These are phyloP conservation scores for Catharus bicknelli DNA, from an alignment of 2,113 vertebrate genomes.

Conservation along the genomic window DNA sequence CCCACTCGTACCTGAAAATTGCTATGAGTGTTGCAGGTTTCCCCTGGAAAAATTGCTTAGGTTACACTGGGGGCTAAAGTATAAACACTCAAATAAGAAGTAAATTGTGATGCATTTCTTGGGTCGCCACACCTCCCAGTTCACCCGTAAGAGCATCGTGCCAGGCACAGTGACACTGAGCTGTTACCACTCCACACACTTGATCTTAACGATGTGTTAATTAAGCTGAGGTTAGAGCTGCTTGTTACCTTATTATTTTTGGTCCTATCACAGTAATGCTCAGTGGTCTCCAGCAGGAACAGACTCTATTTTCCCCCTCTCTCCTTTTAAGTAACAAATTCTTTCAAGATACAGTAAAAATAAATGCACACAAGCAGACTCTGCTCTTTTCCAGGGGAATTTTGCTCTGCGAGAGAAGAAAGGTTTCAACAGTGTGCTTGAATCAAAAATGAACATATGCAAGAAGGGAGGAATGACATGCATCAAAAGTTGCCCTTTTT, in stretches of 20 bases:
- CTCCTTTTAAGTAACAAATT: conserved; percentile 45
- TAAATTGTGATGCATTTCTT: conserved; percentile 4
- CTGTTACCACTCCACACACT: not conserved
- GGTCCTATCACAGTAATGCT: conserved; percentile 18
- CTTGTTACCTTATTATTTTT: conserved; percentile 42
- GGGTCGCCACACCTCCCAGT: not conserved
- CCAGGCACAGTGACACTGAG: not conserved
- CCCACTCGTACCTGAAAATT: conserved; percentile 14
- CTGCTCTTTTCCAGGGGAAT: conserved; percentile 27
- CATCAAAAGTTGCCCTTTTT: conserved; percentile 22
- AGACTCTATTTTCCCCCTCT: not conserved
- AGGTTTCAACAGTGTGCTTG: conserved; percentile 7
- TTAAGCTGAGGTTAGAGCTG: conserved; percentile 49
- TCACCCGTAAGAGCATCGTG: not conserved
- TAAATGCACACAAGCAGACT: not conserved
- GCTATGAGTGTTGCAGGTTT: not conserved
- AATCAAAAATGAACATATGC: conserved; percentile 57
- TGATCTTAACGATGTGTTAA: conserved; percentile 46
- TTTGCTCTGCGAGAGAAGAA: not conserved
- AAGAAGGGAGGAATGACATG: conserved; percentile 7
- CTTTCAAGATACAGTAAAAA: conserved; percentile 47
- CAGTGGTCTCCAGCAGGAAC: not conserved
- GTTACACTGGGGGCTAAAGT: not conserved
- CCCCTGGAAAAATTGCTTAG: conserved; percentile 20
- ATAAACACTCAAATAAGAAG: conserved; percentile 34